These are phyloP conservation scores for Chrysemys picta DNA, from an alignment of 2,113 vertebrate species.

Conservation along the genomic window DNA sequence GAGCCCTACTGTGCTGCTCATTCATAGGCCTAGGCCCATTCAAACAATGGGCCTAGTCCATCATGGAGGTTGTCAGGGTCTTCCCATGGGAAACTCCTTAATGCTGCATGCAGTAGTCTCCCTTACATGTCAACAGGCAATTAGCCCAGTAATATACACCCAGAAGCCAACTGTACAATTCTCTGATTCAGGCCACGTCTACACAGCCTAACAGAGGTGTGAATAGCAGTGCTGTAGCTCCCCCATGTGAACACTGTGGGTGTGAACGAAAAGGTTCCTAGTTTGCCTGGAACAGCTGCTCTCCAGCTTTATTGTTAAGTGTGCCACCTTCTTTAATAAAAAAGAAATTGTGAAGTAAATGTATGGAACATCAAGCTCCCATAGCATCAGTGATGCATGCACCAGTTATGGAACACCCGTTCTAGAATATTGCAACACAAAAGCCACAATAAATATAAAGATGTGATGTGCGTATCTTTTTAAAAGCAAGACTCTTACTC, in stretches of 20 bases:
- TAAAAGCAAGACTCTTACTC: neutral
- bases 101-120: neutral
- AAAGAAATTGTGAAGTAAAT: too few relatives aligned
- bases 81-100: neutral
- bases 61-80: neutral
- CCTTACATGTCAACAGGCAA: neutral
- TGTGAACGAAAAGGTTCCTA: neutral
- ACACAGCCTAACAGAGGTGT: neutral
- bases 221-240: neutral
- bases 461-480: neutral
- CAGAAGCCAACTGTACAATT: neutral
- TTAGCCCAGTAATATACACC: neutral
- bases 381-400: too few relatives aligned
- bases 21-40: neutral
- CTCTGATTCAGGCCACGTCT: neutral
- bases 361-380: too few relatives aligned
- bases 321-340: neutral
- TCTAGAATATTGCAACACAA: too few relatives aligned
- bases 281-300: neutral
- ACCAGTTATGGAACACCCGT: too few relatives aligned
- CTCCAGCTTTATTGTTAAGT: neutral
- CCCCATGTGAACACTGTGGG: neutral
- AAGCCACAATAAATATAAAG: neutral
- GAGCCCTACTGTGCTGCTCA: neutral
- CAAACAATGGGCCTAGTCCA: neutral